Evolutionary conservation across 2,888 invertebrate genomes (phyloP).

Genomic region (Gymnocheta viridis): DNA sequence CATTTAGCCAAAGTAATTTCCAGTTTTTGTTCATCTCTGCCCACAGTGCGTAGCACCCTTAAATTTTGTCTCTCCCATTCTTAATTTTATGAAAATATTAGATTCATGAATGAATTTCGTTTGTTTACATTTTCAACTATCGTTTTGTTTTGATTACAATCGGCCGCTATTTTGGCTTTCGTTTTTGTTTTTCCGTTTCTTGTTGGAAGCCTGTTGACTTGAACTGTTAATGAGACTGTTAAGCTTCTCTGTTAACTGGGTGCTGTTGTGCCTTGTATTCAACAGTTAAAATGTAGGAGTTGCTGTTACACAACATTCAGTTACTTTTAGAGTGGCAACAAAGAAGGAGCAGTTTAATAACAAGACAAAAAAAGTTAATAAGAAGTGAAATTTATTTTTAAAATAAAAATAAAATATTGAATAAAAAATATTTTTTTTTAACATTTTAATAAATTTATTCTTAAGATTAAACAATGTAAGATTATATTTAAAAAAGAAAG

Average conservation of each 20-base stretch:
- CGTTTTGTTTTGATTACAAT: not conserved
- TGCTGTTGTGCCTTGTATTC: not conserved
- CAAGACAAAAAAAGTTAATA: not conserved
- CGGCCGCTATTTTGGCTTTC: not conserved
- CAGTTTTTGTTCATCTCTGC: not conserved
- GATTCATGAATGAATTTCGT: not conserved
- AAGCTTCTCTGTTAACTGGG: not conserved
- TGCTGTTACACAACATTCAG: slow-evolving; percentile 64
- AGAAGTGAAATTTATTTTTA: not conserved
- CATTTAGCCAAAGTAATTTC: not conserved
- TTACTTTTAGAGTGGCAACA: slow-evolving; percentile 71
- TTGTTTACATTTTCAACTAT: not conserved
- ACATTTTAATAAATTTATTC: not conserved
- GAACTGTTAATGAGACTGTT: not conserved
- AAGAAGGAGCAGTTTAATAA: slow-evolving; percentile 71
- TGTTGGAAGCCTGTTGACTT: not conserved
- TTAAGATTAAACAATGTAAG: not conserved
- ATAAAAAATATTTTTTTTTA: not conserved
- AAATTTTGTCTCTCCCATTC: not conserved
- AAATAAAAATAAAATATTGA: not conserved
- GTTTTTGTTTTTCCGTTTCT: not conserved
- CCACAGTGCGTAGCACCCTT: not conserved
- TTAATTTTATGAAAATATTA: not conserved
- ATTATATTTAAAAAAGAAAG: not conserved
- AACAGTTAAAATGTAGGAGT: slow-evolving; percentile 61